Percentiles rank a stretch among this genome's conserved stretches.
Evolutionary conservation across 1,140 invertebrate genomes (phyloP).

Genomic region (Psilanteris sp.): DNA sequence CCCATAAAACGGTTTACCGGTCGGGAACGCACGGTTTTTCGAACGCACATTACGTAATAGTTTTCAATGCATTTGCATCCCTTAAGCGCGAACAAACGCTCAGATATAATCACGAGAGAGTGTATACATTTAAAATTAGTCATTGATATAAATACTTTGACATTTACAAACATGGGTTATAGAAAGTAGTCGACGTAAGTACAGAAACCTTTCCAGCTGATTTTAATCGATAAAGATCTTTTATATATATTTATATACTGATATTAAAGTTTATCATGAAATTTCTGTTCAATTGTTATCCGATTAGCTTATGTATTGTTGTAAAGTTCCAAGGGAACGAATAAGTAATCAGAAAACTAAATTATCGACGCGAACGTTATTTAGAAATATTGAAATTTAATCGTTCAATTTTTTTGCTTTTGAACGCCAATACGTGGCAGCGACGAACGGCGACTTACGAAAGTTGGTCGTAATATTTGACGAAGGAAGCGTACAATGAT

Average conservation of each 20-base stretch:
- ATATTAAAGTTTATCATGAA: not conserved
- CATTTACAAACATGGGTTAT: constrained; percentile 45
- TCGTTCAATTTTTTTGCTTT: no score
- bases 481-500: no score
- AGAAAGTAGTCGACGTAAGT: constrained; percentile 11
- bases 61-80: no score
- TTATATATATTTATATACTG: not conserved
- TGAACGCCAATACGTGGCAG: no score
- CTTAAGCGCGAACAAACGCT: not conserved
- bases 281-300: constrained; percentile 2
- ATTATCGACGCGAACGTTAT: no score
- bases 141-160: constrained; percentile 56
- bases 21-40: no score
- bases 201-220: constrained; percentile 50
- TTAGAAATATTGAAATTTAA: no score
- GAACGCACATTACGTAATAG: no score
- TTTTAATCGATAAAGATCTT: constrained; percentile 40
- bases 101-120: not conserved
- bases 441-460: no score
- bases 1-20: no score
- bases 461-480: no score
- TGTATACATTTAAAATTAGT: constrained; percentile 35
- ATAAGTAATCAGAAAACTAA: no score
- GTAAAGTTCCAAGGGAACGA: not conserved
- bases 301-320: not conserved